These are phyloP conservation scores for Meloidogyne floridensis DNA, from an alignment of 1,140 invertebrate genomes.

Conservation along the genomic window DNA sequence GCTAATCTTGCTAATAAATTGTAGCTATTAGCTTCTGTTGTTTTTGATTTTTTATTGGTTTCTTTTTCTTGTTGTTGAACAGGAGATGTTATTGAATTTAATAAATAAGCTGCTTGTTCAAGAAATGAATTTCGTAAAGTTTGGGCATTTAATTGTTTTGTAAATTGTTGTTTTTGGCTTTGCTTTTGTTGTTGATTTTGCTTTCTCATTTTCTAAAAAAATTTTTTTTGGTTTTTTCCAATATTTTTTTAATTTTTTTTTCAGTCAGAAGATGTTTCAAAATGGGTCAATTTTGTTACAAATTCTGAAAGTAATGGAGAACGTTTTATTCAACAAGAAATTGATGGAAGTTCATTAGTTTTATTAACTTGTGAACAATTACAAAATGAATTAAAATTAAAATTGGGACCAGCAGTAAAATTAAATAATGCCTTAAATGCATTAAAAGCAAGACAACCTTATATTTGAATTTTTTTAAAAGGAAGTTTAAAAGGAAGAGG, in stretches of 20 bases:
- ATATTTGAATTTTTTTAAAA: not conserved
- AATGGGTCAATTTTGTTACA: slow-evolving; percentile 30
- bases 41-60: not conserved
- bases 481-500: too few species aligned
- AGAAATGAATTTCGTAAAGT: slow-evolving; percentile 15
- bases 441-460: slow-evolving; percentile 12
- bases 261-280: slow-evolving; percentile 28
- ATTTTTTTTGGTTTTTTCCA: not conserved
- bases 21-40: not conserved
- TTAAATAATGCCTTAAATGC: slow-evolving; percentile 18
- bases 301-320: slow-evolving; percentile 30
- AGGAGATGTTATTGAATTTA: not conserved
- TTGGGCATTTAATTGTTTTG: not conserved
- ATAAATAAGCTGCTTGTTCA: slow-evolving; percentile 19
- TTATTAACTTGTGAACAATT: slow-evolving; percentile 31
- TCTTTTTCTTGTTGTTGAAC: not conserved
- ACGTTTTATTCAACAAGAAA: slow-evolving; percentile 33
- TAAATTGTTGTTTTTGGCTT: not conserved
- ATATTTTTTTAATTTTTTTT: not conserved
- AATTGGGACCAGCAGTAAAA: slow-evolving; percentile 34
- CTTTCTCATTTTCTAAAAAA: not conserved
- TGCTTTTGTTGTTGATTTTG: not conserved
- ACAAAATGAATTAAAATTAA: slow-evolving; percentile 20
- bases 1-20: slow-evolving; percentile 15
- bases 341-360: slow-evolving; percentile 32